Evolutionary conservation across 2,113 vertebrate species (phyloP).

Genomic region (Galeopterus variegatus): DNA sequence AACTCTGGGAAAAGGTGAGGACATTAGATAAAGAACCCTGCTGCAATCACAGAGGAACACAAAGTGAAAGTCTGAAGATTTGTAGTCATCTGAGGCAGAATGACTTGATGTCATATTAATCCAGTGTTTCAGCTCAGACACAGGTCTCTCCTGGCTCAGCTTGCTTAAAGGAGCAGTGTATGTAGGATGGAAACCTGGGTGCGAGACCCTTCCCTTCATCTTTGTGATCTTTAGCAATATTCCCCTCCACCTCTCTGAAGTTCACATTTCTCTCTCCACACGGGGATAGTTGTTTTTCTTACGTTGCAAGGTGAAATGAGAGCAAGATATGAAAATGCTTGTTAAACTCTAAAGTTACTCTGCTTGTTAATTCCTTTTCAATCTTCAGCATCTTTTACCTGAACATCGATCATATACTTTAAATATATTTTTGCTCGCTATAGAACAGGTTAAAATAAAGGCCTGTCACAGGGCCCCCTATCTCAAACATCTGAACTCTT

Average conservation of each 20-base stretch:
- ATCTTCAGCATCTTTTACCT: neutral
- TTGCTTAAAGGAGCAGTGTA: neutral
- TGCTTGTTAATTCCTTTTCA: too few relatives aligned
- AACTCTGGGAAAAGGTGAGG: constrained; percentile 70
- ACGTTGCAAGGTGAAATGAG: neutral
- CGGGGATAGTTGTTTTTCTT: rapidly evolving
- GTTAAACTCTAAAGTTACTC: neutral
- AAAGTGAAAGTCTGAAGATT: neutral
- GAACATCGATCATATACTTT: neutral
- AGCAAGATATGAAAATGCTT: neutral
- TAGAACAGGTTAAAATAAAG: neutral
- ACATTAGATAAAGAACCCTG: constrained; percentile 75
- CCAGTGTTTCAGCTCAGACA: neutral
- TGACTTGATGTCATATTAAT: neutral
- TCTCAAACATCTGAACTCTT: neutral
- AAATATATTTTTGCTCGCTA: neutral
- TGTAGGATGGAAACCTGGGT: too few relatives aligned
- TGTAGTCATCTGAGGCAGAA: neutral
- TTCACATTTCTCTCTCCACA: neutral
- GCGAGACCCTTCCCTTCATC: neutral
- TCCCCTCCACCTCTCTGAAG: neutral
- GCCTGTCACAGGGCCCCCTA: neutral
- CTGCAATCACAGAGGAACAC: neutral
- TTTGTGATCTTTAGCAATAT: neutral
- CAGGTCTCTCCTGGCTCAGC: too few relatives aligned